A percentile compares a stretch with the other conserved stretches of the same genome.
Conservation (phyloP, 2,113 vertebrate species). For the Neofelis nebulosa region DNA sequence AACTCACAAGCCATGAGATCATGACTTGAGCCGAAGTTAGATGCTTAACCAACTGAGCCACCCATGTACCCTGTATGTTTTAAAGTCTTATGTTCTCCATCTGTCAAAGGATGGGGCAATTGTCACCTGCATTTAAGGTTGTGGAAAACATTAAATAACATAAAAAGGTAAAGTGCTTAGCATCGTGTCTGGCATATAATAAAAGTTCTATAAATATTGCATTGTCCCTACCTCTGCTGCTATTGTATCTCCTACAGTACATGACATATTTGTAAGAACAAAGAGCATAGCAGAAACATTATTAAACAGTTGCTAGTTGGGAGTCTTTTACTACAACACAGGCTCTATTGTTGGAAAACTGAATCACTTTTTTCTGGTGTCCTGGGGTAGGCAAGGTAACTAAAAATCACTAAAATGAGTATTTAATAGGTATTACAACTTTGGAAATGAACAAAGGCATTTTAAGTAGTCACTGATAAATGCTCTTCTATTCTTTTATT, state of each 20-base stretch:
- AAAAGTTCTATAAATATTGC: background rate
- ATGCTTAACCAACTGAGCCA: no score
- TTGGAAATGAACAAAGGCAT: background rate
- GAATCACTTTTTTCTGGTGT: background rate
- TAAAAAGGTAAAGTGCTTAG: background rate
- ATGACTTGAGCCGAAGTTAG: no score
- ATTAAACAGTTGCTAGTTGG: background rate
- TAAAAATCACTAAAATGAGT: background rate
- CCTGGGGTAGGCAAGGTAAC: background rate
- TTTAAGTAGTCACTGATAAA: background rate
- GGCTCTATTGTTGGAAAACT: background rate
- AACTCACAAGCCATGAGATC: no score
- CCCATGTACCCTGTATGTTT: background rate
- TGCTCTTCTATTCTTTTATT: background rate
- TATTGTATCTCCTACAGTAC: background rate
- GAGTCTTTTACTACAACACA: background rate
- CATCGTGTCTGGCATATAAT: background rate
- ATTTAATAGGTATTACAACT: background rate
- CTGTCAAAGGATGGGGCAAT: background rate
- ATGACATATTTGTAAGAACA: background rate
- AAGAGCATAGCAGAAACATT: background rate
- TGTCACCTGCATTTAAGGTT: background rate
- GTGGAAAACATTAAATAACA: background rate
- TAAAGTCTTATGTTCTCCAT: background rate
- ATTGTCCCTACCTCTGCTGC: rapidly evolving